phyloP scores from a whole-genome alignment of 1,140 invertebrate genomes.

The Drosophila nannoptera region DNA sequence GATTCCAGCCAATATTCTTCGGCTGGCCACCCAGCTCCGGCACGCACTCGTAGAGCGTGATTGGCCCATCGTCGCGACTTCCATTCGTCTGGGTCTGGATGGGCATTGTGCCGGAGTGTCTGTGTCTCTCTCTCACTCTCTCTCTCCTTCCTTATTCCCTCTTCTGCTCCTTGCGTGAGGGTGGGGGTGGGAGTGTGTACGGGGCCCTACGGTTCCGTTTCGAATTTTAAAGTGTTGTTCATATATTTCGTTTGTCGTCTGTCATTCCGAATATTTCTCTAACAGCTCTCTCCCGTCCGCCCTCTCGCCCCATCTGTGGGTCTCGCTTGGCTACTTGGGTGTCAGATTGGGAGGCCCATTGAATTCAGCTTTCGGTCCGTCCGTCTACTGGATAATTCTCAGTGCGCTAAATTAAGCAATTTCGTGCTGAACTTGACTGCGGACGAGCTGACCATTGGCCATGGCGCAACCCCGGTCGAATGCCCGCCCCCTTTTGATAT shows the following conservation, averaged over 20 bases:
- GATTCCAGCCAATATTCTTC: slow-evolving; percentile 41
- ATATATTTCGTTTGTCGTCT: slow-evolving; percentile 5
- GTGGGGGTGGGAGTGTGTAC: not conserved
- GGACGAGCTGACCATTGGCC: slow-evolving; percentile 10
- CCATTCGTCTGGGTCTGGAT: slow-evolving; percentile 1
- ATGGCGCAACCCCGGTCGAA: slow-evolving; percentile 1
- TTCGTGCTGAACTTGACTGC: slow-evolving; percentile 37
- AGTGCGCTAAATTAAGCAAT: slow-evolving; percentile 75
- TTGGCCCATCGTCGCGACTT: not conserved
- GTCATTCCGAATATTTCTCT: slow-evolving; percentile 19
- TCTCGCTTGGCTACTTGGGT: slow-evolving; percentile 8
- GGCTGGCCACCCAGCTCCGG: slow-evolving; percentile 2
- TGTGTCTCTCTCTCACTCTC: not conserved
- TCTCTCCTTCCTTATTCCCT: not conserved
- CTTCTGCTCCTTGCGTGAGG: not conserved
- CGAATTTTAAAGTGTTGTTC: slow-evolving; percentile 10
- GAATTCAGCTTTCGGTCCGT: slow-evolving; percentile 14
- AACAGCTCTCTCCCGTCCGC: not conserved
- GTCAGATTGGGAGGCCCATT: slow-evolving; percentile 5
- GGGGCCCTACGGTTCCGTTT: not conserved
- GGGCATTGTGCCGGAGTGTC: slow-evolving; percentile 1
- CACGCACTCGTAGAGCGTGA: slow-evolving; percentile 2
- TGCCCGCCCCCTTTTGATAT: slow-evolving; percentile 39
- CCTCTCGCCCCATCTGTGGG: too few species aligned
- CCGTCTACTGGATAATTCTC: slow-evolving; percentile 60